phyloP scores from a whole-genome alignment of 2,113 vertebrate genomes.

The Pomatostomus ruficeps region DNA sequence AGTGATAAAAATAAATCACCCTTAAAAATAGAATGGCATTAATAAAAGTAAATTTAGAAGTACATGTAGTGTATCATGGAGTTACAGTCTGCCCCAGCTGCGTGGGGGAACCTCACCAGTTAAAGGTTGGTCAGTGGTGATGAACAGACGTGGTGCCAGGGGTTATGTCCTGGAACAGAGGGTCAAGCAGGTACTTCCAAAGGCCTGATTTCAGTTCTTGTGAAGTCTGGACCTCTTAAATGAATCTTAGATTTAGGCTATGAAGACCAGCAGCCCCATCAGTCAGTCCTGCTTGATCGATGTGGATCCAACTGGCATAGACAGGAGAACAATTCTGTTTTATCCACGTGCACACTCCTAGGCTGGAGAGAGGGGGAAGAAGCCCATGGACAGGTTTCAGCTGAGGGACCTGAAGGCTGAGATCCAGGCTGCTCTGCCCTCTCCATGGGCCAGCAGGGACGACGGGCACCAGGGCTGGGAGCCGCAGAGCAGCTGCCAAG shows the following conservation, averaged over 20 bases:
- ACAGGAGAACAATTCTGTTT: background rate
- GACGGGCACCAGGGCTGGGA: background rate
- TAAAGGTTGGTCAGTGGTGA: background rate
- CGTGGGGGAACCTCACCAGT: background rate
- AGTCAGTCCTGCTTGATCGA: background rate
- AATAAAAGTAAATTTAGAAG: constrained; percentile 53
- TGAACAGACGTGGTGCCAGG: background rate
- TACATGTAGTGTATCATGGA: background rate
- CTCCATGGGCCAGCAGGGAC: background rate
- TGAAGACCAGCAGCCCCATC: background rate
- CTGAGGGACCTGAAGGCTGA: background rate
- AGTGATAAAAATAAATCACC: constrained; percentile 63
- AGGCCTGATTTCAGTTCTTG: background rate
- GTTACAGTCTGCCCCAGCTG: background rate
- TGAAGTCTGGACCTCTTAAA: background rate
- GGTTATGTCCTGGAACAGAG: background rate
- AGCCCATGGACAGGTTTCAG: rapidly evolving
- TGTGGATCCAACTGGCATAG: rapidly evolving
- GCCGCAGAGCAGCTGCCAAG: background rate
- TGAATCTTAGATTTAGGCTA: background rate
- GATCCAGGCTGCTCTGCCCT: background rate
- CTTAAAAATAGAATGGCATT: constrained; percentile 52
- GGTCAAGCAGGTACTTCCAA: background rate
- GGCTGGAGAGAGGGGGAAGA: background rate
- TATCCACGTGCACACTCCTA: background rate